A percentile compares a stretch with the other conserved stretches of the same genome.
Evolutionary conservation across 35 echinoderm and acorn worm genomes (phyloP).

Genomic region (Lytechinus variegatus): DNA sequence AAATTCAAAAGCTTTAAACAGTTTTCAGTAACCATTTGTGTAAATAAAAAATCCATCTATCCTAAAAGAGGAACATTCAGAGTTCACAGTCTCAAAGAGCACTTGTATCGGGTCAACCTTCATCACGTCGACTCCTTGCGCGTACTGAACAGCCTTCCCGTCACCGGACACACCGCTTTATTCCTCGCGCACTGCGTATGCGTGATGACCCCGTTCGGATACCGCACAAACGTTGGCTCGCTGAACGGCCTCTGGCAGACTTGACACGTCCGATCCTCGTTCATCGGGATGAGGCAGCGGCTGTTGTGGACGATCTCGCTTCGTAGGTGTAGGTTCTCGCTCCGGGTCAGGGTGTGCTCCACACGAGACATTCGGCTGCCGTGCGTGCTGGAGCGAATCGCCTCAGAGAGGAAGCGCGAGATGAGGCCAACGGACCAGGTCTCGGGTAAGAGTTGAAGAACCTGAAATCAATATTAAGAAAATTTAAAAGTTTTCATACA

Average conservation of each 20-base stretch:
- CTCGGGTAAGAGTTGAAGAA: conserved; percentile 92
- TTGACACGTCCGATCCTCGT: conserved; percentile 74
- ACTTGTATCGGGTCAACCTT: not conserved
- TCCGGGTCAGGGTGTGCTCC: conserved; percentile 73
- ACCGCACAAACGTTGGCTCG: conserved; percentile 85
- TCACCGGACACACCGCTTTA: conserved; percentile 91
- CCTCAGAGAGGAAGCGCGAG: conserved; percentile 79
- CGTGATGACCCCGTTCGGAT: conserved; percentile 90
- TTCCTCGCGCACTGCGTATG: conserved; percentile 96
- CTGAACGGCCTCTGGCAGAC: conserved; percentile 83
- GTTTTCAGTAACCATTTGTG: too few relatives aligned
- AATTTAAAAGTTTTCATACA: too few relatives aligned
- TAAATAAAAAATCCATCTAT: too few relatives aligned
- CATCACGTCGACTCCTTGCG: conserved; percentile 47
- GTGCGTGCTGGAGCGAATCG: conserved; percentile 84
- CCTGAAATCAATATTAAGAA: too few relatives aligned
- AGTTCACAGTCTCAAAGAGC: too few relatives aligned
- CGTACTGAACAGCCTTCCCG: conserved; percentile 85
- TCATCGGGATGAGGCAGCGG: conserved; percentile 70
- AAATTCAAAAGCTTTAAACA: too few relatives aligned
- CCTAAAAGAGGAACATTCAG: too few relatives aligned
- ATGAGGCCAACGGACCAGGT: conserved; percentile 91
- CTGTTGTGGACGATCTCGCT: conserved; percentile 52
- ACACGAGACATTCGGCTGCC: conserved; percentile 69
- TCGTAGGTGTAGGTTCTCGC: conserved; percentile 87